Evolutionary conservation across 1,140 invertebrate species (phyloP), one percentile per base, ranked within the genome.

Genomic region (Calephelis virginiensis): DNA sequence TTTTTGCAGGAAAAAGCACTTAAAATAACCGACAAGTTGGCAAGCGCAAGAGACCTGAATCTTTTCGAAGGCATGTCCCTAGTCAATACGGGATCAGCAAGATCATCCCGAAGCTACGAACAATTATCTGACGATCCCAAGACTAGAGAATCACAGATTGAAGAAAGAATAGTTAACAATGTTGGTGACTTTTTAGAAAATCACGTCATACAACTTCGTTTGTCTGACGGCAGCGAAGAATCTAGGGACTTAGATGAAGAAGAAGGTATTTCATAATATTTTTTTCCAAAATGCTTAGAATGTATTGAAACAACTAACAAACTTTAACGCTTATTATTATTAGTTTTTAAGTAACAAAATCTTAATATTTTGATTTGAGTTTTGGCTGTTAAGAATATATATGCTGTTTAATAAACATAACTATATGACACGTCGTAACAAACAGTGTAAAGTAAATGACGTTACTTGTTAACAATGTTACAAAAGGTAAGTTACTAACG

Each of bases 1-100:
- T 71, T 74, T 48, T 85, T 84, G 1, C 80, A 91, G 89, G 89
- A 91, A 85, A 91, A 91, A 73, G 86, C 89, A 8, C 70, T 85
- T 12, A 89, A 87, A 63, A 73, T 87, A 13, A 89, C 89, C 13
- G 86, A 91, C 63, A 78, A 76, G 47, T 69, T 91, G n/a, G 81
- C 85, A 0, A 60, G 83, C 12, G 65, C 81, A 0, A 89, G 89
- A 67, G 80, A 85, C 60, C 45, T 91, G 8, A 78, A 78, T 61
- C 75, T 91, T 47, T 82, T 85, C 53, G 89, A 91, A 66, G 89
- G 89, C 10, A 81, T 91, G 72, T 75, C 73, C 8, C 66, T 91
- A n/a, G 72, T 91, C 65, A 91, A 86, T 68, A 87, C 82, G 8
- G 86, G 89, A 14, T 88, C 86, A 53, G 82, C 81, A 3, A 66